A percentile compares a stretch with the other conserved stretches of the same genome.
Conservation (phyloP, 2,888 invertebrate genomes). For the Cryptocephalus primarius region DNA sequence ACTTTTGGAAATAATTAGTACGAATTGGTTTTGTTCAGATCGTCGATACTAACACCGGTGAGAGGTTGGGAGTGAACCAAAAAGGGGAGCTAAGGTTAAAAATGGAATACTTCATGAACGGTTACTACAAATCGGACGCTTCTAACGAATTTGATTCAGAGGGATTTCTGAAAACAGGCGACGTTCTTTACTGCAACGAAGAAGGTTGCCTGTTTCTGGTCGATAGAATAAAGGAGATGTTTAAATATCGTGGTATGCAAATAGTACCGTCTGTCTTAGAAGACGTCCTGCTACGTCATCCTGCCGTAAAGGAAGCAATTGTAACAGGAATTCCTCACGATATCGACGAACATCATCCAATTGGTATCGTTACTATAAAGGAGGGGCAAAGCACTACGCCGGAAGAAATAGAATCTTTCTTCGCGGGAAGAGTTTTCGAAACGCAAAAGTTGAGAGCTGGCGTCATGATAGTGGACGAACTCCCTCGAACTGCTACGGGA, state of each 20-base stretch:
- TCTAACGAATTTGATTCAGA: constrained; percentile 32
- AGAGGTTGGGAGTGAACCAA: constrained; percentile 37
- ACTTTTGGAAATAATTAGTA: too few relatives aligned
- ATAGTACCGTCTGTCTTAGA: constrained; percentile 73
- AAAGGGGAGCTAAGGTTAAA: constrained; percentile 43
- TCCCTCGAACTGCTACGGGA: too few relatives aligned
- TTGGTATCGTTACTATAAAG: too few relatives aligned
- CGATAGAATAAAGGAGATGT: constrained; percentile 38
- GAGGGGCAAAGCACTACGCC: too few relatives aligned
- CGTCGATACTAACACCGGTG: constrained; percentile 36
- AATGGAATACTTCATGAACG: constrained; percentile 28
- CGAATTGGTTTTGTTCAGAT: constrained; percentile 31
- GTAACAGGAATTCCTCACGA: constrained; percentile 42
- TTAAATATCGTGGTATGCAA: constrained; percentile 40
- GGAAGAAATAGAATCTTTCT: too few relatives aligned
- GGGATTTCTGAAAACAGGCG: constrained; percentile 41
- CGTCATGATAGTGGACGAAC: too few relatives aligned
- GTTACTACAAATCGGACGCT: constrained; percentile 39
- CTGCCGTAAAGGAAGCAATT: constrained; percentile 62
- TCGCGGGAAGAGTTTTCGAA: too few relatives aligned
- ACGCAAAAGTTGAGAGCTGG: too few relatives aligned
- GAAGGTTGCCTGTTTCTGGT: constrained; percentile 36
- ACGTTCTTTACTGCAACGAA: constrained; percentile 39
- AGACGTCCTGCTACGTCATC: constrained; percentile 54
- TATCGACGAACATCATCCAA: too few relatives aligned